Evolutionary conservation across 2,113 vertebrate genomes (phyloP), one percentile per base, ranked within the genome.

Genomic region (Hiodon alosoides): DNA sequence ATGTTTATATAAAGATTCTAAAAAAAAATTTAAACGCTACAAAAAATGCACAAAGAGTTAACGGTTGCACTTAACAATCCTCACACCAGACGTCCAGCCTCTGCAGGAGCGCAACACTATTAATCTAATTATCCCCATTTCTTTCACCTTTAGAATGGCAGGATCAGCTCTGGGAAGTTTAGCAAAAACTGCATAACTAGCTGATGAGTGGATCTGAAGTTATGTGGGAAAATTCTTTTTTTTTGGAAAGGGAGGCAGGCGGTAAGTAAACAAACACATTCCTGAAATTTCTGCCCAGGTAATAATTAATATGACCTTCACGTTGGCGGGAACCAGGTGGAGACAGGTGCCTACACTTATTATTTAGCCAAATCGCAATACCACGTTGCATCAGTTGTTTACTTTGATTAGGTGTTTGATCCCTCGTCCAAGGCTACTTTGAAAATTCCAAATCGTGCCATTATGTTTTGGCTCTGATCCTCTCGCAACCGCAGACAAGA

Each of bases 241-340:
- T 82, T 80, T 78, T 66, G 71, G 71, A 68, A 79, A 75, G 72
- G 77, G 67, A 69, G 77, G 4, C 1, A 71, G 70, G 69, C 61
- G 84, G 82, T 76, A 80, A 77, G 79, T 72, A 79, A 67, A 83
- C 85, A 79, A 74, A 77, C 57, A 64, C 88, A 91, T 91, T 90
- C 89, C 85, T 77, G 10, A 81, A 83, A 85, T 89, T 88, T 80
- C 79, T 86, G 72, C 9, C 51, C 10, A 57, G 81, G 77, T 86
- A 90, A 89, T 90, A 77, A 91, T 91, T 91, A 89, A 90, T 86
- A 78, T 67, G 67, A 79, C 75, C 71, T 84, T 79, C 69, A 47
- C 2, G n/a, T 4, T 47, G 64, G 65, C 16, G 71, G 47, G 17
- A 46, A 16, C 52, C 53, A 3, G 46, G 16, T 55, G 8, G 17